phyloP scores from a whole-genome alignment of 2,797 vertebrate genomes.

The Sparidentex hasta region DNA sequence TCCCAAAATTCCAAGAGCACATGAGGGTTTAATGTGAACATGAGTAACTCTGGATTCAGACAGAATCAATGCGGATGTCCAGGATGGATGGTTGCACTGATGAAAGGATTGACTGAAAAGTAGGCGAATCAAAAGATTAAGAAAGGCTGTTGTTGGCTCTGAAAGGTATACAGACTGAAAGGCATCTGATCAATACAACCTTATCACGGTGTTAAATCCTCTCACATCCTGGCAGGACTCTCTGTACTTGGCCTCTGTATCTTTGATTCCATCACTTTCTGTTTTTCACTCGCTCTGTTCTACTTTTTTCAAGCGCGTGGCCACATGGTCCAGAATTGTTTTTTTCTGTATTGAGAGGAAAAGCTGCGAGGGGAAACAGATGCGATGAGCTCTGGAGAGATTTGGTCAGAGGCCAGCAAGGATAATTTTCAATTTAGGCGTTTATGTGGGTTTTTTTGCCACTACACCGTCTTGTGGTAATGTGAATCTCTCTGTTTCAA shows the following conservation, averaged over 20 bases:
- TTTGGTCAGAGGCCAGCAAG: slow-evolving; percentile 49
- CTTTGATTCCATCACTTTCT: slow-evolving; percentile 47
- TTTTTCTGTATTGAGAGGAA: slow-evolving; percentile 41
- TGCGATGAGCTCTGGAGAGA: slow-evolving; percentile 47
- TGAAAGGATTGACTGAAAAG: slow-evolving; percentile 56
- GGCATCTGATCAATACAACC: slow-evolving; percentile 68
- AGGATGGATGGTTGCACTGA: slow-evolving; percentile 18
- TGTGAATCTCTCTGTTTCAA: slow-evolving; percentile 21
- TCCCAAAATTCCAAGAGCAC: slow-evolving; percentile 13
- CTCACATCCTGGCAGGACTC: slow-evolving; percentile 53
- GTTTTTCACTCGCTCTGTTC: slow-evolving; percentile 38
- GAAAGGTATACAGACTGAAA: slow-evolving; percentile 62
- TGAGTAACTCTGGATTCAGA: slow-evolving; percentile 21
- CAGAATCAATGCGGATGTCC: slow-evolving; percentile 35
- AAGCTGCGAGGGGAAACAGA: slow-evolving; percentile 46
- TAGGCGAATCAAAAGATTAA: slow-evolving; percentile 66
- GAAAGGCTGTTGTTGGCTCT: slow-evolving; percentile 59
- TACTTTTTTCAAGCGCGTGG: slow-evolving; percentile 15
- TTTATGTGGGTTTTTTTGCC: slow-evolving; percentile 38
- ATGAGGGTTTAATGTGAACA: slow-evolving; percentile 25
- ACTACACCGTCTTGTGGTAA: slow-evolving; percentile 12
- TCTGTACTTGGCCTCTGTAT: slow-evolving; percentile 57
- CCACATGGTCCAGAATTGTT: slow-evolving; percentile 42
- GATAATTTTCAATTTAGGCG: slow-evolving; percentile 56
- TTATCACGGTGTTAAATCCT: slow-evolving; percentile 63